A percentile compares a stretch with the other conserved stretches of the same genome.
These are phyloP conservation scores for Clivina fossor DNA, from an alignment of 2,888 invertebrate genomes.

Conservation along the genomic window DNA sequence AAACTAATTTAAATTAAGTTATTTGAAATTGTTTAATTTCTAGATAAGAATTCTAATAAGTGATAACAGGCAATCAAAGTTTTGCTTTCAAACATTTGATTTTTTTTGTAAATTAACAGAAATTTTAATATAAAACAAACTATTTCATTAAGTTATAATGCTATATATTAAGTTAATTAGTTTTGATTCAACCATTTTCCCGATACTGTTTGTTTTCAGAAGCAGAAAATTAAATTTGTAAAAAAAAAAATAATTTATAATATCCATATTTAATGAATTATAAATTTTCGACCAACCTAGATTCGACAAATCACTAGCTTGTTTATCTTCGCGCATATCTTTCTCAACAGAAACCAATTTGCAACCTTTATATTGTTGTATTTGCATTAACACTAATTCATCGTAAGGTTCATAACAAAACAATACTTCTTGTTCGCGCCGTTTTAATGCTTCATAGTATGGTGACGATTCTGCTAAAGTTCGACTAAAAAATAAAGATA, in stretches of 20 bases:
- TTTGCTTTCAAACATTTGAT: too few species aligned
- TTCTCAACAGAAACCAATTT: slow-evolving; percentile 88
- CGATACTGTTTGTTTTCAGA: too few species aligned
- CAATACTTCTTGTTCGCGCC: slow-evolving; percentile 84
- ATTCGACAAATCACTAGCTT: slow-evolving; percentile 59
- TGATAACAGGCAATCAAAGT: too few species aligned
- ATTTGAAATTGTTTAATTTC: too few species aligned
- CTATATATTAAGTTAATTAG: too few species aligned
- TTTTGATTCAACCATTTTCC: too few species aligned
- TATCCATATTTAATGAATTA: neutral
- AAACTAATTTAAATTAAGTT: too few species aligned
- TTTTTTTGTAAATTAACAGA: too few species aligned
- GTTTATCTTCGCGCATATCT: slow-evolving; percentile 78
- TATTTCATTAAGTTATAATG: too few species aligned
- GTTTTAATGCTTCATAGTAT: slow-evolving; percentile 90
- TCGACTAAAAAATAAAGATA: slow-evolving; percentile 65
- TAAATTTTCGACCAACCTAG: slow-evolving; percentile 55
- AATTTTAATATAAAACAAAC: too few species aligned
- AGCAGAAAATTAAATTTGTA: neutral
- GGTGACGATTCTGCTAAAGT: slow-evolving; percentile 91
- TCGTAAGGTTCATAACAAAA: slow-evolving; percentile 98
- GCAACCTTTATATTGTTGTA: slow-evolving; percentile 77
- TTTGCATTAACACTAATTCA: slow-evolving; percentile 88
- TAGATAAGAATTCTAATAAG: too few species aligned
- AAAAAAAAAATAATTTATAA: slow-evolving; percentile 19